Base-by-base conservation (phyloP, 2,113 vertebrate species). In the Synchiropus splendidus region DNA sequence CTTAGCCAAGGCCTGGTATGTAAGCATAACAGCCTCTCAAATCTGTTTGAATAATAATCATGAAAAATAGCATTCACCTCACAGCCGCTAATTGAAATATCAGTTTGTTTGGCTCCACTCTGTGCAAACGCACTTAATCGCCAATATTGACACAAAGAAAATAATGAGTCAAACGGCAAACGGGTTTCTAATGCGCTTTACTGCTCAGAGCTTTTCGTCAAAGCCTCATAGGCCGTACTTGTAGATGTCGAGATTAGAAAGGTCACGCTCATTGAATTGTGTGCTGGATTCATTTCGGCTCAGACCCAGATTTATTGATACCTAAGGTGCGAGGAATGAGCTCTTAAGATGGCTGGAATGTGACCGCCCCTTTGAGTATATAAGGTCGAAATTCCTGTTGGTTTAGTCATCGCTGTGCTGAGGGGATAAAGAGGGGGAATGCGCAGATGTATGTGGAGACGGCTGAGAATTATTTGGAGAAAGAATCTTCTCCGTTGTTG, bases 311-410 rank as follows among this genome's bases (percentile, higher is more conserved):
- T 48, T 48, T 60, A 40, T 42, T 30, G 37, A 51, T 35, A 33
- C 31, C 47, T 44, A 17, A 50, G 9, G 13, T 13, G 0, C 31
- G 36, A 21, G 33, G 36, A 13, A 40, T 44, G 45, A 31, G 51
- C 4, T 42, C 36, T 52, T 48, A 33, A 16, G 36, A 51, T 40
- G 15, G 16, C 14, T 33, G 43, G 58, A 50, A 44, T 45, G 49
- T 47, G 49, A 40, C 50, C 51, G 45, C 54, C 50, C 54, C 77
- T 71, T 77, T 70, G 70, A 78, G 59, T 61, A 57, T 78, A 70
- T 68, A 73, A 73, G 66, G 70, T 65, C 61, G 51, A 73, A 66
- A 81, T 81, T 81, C 66, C 60, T 72, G 49, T 32, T 44, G 59
- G 66, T 64, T 82, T 73, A 78, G 59, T 79, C 72, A 74, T 48